Percentiles rank a stretch among this genome's conserved stretches.
These are phyloP conservation scores for Tamandua tetradactyla DNA, from an alignment of 2,797 vertebrate species.

Conservation along the genomic window DNA sequence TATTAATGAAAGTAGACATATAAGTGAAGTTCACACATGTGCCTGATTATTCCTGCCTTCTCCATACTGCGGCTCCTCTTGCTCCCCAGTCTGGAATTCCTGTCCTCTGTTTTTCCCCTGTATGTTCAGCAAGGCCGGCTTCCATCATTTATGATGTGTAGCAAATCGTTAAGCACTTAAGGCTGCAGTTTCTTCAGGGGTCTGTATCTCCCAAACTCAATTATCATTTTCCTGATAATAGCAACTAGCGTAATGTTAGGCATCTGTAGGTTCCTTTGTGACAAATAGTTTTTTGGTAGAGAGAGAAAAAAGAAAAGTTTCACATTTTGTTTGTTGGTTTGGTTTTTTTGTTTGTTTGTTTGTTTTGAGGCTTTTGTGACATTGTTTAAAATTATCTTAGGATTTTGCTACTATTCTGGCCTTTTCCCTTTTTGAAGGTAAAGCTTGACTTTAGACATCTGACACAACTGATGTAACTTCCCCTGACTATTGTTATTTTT, in stretches of 20 bases:
- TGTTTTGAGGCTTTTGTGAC: not conserved
- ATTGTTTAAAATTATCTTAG: conserved; percentile 21
- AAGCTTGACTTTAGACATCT: conserved; percentile 3
- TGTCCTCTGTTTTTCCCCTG: not conserved
- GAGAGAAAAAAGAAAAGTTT: not conserved
- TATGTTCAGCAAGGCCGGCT: not conserved
- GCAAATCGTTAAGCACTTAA: not conserved
- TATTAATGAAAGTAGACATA: not conserved
- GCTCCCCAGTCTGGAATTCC: too few relatives aligned
- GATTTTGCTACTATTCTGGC: not conserved
- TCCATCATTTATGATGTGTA: not conserved
- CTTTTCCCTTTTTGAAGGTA: not conserved
- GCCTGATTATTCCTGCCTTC: not conserved
- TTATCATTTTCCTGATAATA: not conserved
- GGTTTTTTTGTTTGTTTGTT: not conserved
- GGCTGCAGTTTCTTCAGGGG: not conserved
- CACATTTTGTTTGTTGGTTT: not conserved
- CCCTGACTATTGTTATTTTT: too few relatives aligned
- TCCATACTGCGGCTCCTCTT: too few relatives aligned
- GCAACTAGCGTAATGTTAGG: not conserved
- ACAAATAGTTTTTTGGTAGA: not conserved
- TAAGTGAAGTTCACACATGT: not conserved
- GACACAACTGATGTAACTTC: not conserved
- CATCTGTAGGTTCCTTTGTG: not conserved
- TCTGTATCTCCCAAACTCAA: not conserved